Conservation (phyloP, 2,113 vertebrate species). For the Australoheros scitulus region DNA sequence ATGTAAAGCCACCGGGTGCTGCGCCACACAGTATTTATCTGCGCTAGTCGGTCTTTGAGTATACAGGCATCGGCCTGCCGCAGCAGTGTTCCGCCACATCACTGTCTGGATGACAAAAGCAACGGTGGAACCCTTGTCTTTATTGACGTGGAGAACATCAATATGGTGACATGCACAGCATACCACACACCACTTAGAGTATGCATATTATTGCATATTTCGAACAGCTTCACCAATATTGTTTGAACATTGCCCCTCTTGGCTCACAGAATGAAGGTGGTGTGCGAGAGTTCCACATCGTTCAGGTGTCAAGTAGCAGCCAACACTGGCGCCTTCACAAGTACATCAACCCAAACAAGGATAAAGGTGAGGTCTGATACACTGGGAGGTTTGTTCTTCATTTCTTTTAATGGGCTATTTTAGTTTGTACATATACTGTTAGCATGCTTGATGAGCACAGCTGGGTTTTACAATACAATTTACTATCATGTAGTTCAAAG, state of each 20-base stretch:
- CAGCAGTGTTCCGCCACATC: slow-evolving; percentile 85
- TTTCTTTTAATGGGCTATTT: neutral
- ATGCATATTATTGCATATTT: neutral
- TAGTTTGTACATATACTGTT: neutral
- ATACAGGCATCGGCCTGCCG: slow-evolving; percentile 87
- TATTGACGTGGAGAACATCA: slow-evolving; percentile 95
- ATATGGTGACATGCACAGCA: slow-evolving; percentile 83
- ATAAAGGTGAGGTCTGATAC: slow-evolving; percentile 84
- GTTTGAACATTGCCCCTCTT: neutral
- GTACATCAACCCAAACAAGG: slow-evolving; percentile 88
- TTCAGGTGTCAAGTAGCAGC: slow-evolving; percentile 96
- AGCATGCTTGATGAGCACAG: neutral
- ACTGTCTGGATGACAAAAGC: slow-evolving; percentile 71
- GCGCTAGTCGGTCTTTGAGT: slow-evolving; percentile 93
- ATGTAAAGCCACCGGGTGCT: slow-evolving; percentile 89
- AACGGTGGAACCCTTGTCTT: slow-evolving; percentile 89
- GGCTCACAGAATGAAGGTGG: slow-evolving; percentile 88
- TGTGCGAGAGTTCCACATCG: slow-evolving; percentile 93
- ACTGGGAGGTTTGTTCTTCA: neutral
- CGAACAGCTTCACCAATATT: neutral
- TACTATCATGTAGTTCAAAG: neutral
- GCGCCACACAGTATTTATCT: slow-evolving; percentile 95
- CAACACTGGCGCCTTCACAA: slow-evolving; percentile 91
- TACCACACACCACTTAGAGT: neutral
- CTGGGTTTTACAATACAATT: neutral